Base-by-base conservation (phyloP, 2,797 vertebrate species). In the Darevskia nairensis region DNA sequence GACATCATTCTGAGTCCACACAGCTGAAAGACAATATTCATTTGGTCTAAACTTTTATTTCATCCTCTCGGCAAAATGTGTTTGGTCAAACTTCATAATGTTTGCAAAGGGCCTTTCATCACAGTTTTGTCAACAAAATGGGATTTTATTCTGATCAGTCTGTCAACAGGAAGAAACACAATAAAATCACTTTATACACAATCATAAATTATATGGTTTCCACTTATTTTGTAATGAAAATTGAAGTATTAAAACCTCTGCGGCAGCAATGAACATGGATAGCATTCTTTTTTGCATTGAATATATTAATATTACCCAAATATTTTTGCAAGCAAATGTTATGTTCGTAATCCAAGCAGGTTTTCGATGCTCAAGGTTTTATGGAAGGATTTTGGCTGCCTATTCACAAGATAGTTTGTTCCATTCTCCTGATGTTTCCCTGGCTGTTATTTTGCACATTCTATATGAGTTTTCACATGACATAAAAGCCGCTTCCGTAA, bases 61-160 rank as follows among this genome's bases (percentile, higher is more conserved):
- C 69, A 69, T 91, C 71, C 21, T 92, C 61, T 90, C 82, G 88
- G 84, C 86, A 95, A 94, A 93, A 82, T 90, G 61, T 0, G 0
- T 90, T 91, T 95, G 89, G 82, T 95, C 88, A 94, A 89, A 92
- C 35, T 89, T 87, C 91, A 89, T 92, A 89, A 80, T 93, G 77
- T 44, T 89, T 91, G 87, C 88, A 89, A 87, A 93, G 0, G 79
- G 72, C 29, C 93, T 94, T 95, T 93, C 77, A 86, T 93, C 86
- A 84, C 74, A 84, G 89, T 94, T 95, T 95, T 95, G 94, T 94
- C 90, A 93, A 91, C 86, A 91, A 89, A 94, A 94, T 91, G 84
- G 88, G 92, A 91, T 95, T 96, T 96, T 96, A 93, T 91, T 95
- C 94, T 74, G 86, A 93, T 93, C 91, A 95, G 95, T 95, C 94